These are phyloP conservation scores for Leptopilina myrica DNA, from an alignment of 2,888 invertebrate species.

Conservation along the genomic window DNA sequence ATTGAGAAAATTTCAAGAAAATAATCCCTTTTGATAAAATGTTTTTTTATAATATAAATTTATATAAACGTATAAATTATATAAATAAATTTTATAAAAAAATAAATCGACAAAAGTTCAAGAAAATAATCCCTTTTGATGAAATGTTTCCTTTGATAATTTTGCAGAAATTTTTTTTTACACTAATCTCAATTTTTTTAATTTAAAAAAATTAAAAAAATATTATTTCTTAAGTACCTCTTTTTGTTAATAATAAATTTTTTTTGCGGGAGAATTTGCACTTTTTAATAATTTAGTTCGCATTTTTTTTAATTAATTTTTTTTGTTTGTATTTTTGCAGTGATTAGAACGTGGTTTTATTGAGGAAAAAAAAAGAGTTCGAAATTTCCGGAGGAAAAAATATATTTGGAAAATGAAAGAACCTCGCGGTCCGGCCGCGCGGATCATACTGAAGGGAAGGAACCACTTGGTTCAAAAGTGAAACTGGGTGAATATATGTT, in stretches of 20 bases:
- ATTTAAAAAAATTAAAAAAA: no score
- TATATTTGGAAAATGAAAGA: conserved; percentile 24
- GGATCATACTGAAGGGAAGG: conserved; percentile 38
- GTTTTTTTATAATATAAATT: no score
- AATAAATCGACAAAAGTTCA: no score
- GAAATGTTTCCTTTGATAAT: no score
- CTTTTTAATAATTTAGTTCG: neutral
- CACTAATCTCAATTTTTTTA: no score
- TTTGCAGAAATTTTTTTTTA: no score
- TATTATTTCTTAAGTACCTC: neutral
- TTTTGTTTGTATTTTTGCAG: neutral
- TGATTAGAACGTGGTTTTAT: neutral
- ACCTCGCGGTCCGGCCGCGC: conserved; percentile 40
- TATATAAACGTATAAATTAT: no score
- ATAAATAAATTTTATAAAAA: no score
- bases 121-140: no score
- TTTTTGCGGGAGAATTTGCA: neutral
- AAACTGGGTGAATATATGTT: conserved; percentile 24
- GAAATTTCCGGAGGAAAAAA: neutral
- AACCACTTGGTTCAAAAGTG: conserved; percentile 37
- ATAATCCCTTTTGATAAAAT: no score
- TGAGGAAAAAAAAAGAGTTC: neutral
- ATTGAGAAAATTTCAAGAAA: no score
- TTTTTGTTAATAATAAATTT: neutral
- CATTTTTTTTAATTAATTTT: neutral